Base-by-base conservation (phyloP, 2,113 vertebrate genomes). In the Equus quagga region DNA sequence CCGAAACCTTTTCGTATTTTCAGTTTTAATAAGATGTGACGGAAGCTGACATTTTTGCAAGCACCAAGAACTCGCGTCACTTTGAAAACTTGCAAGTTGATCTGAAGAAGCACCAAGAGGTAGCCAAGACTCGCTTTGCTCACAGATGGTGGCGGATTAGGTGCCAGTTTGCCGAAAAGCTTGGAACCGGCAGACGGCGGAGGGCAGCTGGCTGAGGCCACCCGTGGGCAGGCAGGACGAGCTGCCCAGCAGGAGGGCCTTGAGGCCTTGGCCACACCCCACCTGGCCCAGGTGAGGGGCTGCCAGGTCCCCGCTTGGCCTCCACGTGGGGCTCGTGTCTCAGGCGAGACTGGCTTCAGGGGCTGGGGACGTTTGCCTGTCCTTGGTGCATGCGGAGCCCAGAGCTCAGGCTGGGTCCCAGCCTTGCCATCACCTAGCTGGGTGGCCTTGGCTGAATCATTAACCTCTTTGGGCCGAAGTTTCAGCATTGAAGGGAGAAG, bases 21-120 rank as follows among this genome's bases (percentile, higher is more conserved):
- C 96, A 72, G 97, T 88, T 96, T 96, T 82, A 87, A 90, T 97
- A 83, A 62, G 56, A 95, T 69, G 28, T 36, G 46, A 19, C 13
- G 98, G 96, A 98, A 97, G 98, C 97, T 98, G 98, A 98, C 97
- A 98, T 98, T 98, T 97, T 89, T 98, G 79, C 80, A 69, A 93
- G 97, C 95, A 94, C 92, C 64, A 24, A 95, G 98, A 93, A 92
- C 95, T 96, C 96, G 60, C 96, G 17, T 96, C 96, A 69, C 94
- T 97, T 94, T 96, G 95, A 96, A 98, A 97, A 98, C 98, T 97
- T 91, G 93, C 89, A 49, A 97, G 97, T 94, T 79, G 97, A 96
- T 96, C 73, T 93, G 88, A 97, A 96, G 98, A 97, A 67, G 96
- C 98, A 90, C 80, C 97, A 72, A 60, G 91, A 97, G 96, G 96